These are phyloP conservation scores for Tetragonisca angustula DNA, from an alignment of 2,888 invertebrate species.

Conservation along the genomic window DNA sequence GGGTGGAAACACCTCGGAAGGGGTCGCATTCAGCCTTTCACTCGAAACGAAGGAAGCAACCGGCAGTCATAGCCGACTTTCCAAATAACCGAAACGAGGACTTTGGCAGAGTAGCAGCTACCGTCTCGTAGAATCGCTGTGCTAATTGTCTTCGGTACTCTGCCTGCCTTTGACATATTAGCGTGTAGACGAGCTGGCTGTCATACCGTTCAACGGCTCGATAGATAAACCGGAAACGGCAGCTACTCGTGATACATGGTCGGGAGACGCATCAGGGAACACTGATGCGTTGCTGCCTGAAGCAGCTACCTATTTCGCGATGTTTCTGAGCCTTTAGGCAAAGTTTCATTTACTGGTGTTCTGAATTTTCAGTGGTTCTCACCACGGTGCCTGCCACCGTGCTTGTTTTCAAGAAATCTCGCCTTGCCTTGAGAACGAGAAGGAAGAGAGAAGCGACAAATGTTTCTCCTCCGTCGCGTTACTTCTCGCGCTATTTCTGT, in stretches of 20 bases:
- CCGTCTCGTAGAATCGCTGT: constrained; percentile 44
- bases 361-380: constrained; percentile 65
- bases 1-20: constrained; percentile 19
- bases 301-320: constrained; percentile 65
- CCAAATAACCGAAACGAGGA: constrained; percentile 48
- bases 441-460: background rate
- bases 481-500: background rate
- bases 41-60: constrained; percentile 31
- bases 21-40: constrained; percentile 27
- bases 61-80: constrained; percentile 46
- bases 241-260: constrained; percentile 61
- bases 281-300: constrained; percentile 56
- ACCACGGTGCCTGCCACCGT: background rate
- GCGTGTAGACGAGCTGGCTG: constrained; percentile 54
- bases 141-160: constrained; percentile 68
- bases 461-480: too few relatives aligned
- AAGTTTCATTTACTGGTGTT: constrained; percentile 63
- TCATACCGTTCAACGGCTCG: constrained; percentile 62
- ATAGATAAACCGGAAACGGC: constrained; percentile 74
- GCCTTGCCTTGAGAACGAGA: background rate
- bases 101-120: constrained; percentile 34
- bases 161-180: constrained; percentile 72
- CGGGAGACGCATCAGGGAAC: constrained; percentile 60
- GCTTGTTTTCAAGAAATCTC: background rate
- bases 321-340: constrained; percentile 74